Evolutionary conservation across 2,113 vertebrate species (phyloP).

Genomic region (Pungitius pungitius): DNA sequence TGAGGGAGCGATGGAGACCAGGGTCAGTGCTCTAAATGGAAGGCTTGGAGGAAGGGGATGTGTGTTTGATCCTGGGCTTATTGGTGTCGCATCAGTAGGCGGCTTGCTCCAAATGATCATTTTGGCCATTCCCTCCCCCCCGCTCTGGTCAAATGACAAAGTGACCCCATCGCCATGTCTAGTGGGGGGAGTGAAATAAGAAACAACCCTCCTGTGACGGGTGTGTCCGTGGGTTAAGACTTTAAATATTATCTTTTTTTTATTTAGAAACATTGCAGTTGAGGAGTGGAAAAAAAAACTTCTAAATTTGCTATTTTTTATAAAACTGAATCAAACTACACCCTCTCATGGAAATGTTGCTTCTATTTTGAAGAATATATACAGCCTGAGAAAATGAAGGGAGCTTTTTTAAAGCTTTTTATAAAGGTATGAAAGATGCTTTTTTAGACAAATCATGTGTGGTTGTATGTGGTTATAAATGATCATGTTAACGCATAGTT

Average conservation of each 20-base stretch:
- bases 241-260: not conserved
- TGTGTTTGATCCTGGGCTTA: constrained; percentile 54
- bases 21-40: constrained; percentile 38
- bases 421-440: not conserved
- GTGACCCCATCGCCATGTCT: constrained; percentile 20
- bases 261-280: not conserved
- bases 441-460: not conserved
- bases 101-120: constrained; percentile 59
- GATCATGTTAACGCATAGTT: not conserved
- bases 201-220: constrained; percentile 1
- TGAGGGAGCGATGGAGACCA: constrained; percentile 38
- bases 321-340: not conserved
- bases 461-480: not conserved
- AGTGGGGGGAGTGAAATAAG: constrained; percentile 39
- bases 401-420: not conserved
- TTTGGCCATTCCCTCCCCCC: constrained; percentile 37
- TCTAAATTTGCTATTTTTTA: not conserved
- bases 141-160: constrained; percentile 41
- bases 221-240: not conserved
- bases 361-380: not conserved
- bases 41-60: constrained; percentile 20
- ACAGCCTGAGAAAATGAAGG: not conserved
- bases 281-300: not conserved
- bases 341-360: too few species aligned
- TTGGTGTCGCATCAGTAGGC: constrained; percentile 53